Conservation (phyloP, 64 coral and sea anemone species). For the Porites lutea region DNA sequence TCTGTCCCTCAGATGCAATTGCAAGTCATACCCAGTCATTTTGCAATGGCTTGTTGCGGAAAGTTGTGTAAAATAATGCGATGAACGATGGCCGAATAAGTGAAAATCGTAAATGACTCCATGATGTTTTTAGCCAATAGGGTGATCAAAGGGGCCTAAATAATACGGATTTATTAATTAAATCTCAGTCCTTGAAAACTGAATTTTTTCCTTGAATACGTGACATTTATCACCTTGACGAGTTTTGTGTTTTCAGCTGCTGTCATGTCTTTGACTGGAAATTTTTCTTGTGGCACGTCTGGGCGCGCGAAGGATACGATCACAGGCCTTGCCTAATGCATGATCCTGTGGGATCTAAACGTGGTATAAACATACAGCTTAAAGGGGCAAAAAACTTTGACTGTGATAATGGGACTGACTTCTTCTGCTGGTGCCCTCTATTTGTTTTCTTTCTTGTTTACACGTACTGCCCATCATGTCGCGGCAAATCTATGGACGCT, state of each 20-base stretch:
- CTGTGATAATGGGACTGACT: constrained; percentile 83
- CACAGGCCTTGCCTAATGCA: constrained; percentile 20
- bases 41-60: no score
- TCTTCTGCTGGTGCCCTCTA: constrained; percentile 86
- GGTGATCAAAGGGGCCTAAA: no score
- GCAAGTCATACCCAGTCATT: no score
- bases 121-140: no score
- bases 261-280: constrained; percentile 69
- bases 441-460: constrained; percentile 83
- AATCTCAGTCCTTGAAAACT: no score
- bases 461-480: constrained; percentile 55
- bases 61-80: no score
- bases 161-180: no score
- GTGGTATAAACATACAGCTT: constrained; percentile 69
- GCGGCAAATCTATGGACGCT: background rate
- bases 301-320: constrained; percentile 72
- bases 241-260: constrained; percentile 75
- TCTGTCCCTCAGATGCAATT: no score
- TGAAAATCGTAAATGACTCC: no score
- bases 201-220: constrained; percentile 20
- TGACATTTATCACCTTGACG: constrained; percentile 75
- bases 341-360: background rate
- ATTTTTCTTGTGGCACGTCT: constrained; percentile 69
- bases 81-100: no score
- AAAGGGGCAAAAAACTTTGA: constrained; percentile 81